A percentile compares a stretch with the other conserved stretches of the same genome.
These are phyloP conservation scores for Kryptolebias marmoratus DNA, from an alignment of 2,113 vertebrate genomes.

Conservation along the genomic window DNA sequence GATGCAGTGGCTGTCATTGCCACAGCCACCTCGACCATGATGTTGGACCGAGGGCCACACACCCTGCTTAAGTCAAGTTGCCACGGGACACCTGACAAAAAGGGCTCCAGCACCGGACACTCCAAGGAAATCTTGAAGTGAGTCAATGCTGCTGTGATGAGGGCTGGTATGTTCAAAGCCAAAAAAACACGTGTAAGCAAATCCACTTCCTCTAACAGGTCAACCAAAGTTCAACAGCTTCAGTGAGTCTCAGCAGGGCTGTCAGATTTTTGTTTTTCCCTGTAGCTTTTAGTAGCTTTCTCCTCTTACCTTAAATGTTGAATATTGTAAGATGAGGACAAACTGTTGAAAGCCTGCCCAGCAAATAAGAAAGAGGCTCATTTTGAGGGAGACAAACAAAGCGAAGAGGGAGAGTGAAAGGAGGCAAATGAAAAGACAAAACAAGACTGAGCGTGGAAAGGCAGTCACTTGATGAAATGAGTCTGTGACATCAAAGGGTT, in stretches of 20 bases:
- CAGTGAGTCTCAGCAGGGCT: not conserved
- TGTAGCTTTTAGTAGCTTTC: not conserved
- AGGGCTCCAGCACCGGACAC: conserved; percentile 77
- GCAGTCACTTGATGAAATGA: not conserved
- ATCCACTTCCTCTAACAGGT: not conserved
- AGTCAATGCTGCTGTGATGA: conserved; percentile 35
- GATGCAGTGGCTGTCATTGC: conserved; percentile 98
- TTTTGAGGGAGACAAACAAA: not conserved
- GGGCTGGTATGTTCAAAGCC: not conserved
- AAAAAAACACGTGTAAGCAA: not conserved
- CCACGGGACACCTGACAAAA: conserved; percentile 93
- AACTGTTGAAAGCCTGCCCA: not conserved
- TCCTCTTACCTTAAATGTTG: not conserved
- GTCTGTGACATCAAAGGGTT: conserved; percentile 3
- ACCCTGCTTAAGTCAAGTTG: conserved; percentile 96
- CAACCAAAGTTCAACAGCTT: not conserved
- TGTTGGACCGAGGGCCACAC: conserved; percentile 90
- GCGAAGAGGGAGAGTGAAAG: not conserved
- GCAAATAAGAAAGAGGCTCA: not conserved
- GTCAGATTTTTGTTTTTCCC: not conserved
- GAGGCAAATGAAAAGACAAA: not conserved
- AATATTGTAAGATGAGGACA: not conserved
- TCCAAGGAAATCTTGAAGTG: conserved; percentile 84
- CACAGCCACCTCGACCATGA: conserved; percentile 97
- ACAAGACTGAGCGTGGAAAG: not conserved